Evolutionary conservation across 2,888 invertebrate genomes (phyloP).

Genomic region (Sinopyrophorus schimmeli): DNA sequence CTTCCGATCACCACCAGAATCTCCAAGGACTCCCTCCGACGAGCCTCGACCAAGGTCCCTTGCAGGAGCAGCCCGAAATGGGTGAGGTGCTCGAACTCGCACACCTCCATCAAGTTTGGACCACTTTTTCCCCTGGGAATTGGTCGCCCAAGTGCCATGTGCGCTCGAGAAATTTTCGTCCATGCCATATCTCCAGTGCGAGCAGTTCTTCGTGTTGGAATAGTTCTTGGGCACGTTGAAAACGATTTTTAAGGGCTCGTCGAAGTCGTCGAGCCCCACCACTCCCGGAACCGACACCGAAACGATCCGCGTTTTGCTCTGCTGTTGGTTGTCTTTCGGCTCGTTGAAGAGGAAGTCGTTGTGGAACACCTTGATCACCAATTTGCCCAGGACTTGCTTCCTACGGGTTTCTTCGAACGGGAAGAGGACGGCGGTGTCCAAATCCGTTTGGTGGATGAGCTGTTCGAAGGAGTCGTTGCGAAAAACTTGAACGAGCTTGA

Average conservation of each 20-base stretch:
- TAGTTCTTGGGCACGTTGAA: slow-evolving; percentile 9
- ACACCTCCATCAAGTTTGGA: slow-evolving; percentile 54
- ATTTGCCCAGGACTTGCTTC: no score
- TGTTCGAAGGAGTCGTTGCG: slow-evolving; percentile 8
- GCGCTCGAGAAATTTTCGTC: slow-evolving; percentile 54
- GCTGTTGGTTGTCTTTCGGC: neutral
- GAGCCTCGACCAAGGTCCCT: slow-evolving; percentile 33
- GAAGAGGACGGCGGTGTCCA: slow-evolving; percentile 10
- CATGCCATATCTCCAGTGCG: slow-evolving; percentile 57
- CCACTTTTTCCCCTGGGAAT: no score
- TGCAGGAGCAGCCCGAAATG: slow-evolving; percentile 59
- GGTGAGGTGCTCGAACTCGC: slow-evolving; percentile 59
- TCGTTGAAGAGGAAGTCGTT: slow-evolving; percentile 34
- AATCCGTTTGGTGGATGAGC: no score
- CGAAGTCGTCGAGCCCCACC: slow-evolving; percentile 56
- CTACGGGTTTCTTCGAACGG: slow-evolving; percentile 8
- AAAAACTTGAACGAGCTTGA: neutral
- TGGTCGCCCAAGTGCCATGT: slow-evolving; percentile 26
- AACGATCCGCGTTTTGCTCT: slow-evolving; percentile 56
- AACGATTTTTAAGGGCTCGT: slow-evolving; percentile 54
- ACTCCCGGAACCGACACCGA: slow-evolving; percentile 62
- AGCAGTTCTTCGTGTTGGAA: slow-evolving; percentile 50
- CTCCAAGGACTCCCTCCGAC: slow-evolving; percentile 52
- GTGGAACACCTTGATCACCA: slow-evolving; percentile 28
- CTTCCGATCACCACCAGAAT: slow-evolving; percentile 58